Evolutionary conservation across 2,113 vertebrate species (phyloP), one percentile per base, ranked within the genome.

Genomic region (Carassius gibelio): DNA sequence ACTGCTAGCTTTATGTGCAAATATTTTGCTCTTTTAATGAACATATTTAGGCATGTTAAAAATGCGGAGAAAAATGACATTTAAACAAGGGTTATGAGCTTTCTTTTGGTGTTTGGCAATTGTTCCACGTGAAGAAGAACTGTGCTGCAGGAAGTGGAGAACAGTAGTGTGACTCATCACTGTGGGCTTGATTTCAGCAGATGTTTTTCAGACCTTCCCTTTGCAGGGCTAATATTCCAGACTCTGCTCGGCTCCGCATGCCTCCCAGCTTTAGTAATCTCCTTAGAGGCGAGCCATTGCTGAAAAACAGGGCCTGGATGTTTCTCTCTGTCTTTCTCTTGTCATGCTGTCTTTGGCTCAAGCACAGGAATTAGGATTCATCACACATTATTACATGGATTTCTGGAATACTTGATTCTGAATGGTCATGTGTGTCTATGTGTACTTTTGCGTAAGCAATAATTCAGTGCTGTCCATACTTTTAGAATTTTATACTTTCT

Each of bases 161-260:
- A 85, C 79, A 77, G 83, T 75, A 75, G 79, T 81, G 50, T 90
- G 89, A 90, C 59, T 88, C 85, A 88, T 88, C 71, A 36, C 59
- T 75, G 81, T 72, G 82, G 81, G 64, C 81, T 82, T 76, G 62
- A 85, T 79, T 87, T 81, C 84, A 90, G 79, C 88, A 90, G 87
- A 90, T 88, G 89, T 79, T 86, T 87, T 86, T 79, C 81, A 86
- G 83, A 61, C 81, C 59, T 81, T 72, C 62, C 34, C 77, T 52
- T 68, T n/a, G 23, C 83, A 74, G 64, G 79, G 80, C 62, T 86
- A 80, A 88, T 86, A 84, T 87, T 84, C 77, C 66, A 77, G 78
- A 76, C 75, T 61, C 57, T 19, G 42, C 69, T 87, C 42, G 48
- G 45, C 82, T 45, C 77, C 42, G 21, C 82, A 83, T 88, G 82